Percentiles rank a stretch among this genome's conserved stretches.
Conservation (phyloP, 2,888 invertebrate genomes). For the Fragum whitleyi region DNA sequence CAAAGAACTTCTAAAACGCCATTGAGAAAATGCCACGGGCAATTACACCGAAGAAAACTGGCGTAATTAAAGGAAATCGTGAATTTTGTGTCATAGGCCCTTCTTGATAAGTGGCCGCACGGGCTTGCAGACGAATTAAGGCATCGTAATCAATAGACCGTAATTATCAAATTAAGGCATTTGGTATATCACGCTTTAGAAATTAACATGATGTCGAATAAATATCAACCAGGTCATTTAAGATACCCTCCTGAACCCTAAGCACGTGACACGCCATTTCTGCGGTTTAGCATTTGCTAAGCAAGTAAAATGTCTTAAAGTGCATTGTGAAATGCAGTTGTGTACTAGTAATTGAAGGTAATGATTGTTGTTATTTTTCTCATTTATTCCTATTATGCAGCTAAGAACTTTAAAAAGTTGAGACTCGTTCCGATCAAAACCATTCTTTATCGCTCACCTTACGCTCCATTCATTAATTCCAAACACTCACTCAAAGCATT, state of each 20-base stretch:
- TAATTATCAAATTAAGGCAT: slow-evolving; percentile 6
- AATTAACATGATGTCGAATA: slow-evolving; percentile 1
- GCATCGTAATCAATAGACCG: not conserved
- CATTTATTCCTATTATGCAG: no score
- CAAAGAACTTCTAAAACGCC: slow-evolving; percentile 4
- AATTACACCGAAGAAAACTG: not conserved
- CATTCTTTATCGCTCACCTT: no score
- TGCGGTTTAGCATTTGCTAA: not conserved
- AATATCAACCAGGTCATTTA: slow-evolving; percentile 7
- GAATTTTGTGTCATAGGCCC: slow-evolving; percentile 14
- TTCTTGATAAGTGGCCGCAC: slow-evolving; percentile 11
- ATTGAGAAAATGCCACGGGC: not conserved
- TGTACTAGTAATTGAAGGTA: no score
- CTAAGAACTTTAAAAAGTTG: no score
- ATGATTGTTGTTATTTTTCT: no score
- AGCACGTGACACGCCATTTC: not conserved
- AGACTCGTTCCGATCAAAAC: no score
- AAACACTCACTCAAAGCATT: no score
- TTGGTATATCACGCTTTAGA: slow-evolving; percentile 16
- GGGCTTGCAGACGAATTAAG: not conserved
- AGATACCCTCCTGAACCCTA: not conserved
- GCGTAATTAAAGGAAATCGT: slow-evolving; percentile 16
- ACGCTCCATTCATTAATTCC: no score
- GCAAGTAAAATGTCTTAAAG: not conserved
- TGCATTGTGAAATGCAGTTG: no score